Conservation (phyloP, 2,797 vertebrate species). For the Manis javanica region DNA sequence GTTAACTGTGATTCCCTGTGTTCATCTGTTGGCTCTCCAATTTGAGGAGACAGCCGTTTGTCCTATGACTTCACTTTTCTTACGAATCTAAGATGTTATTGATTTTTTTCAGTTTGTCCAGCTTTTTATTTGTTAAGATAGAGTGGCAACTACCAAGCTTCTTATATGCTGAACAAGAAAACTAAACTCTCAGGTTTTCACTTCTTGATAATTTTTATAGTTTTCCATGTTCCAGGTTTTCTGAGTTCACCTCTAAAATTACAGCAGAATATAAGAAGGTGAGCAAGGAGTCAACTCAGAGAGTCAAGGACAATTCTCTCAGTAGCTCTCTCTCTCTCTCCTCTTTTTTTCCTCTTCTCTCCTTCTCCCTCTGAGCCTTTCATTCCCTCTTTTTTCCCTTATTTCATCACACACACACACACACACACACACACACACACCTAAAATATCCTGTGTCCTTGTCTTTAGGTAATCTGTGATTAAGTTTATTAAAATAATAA, state of each 20-base stretch:
- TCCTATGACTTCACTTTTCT: neutral
- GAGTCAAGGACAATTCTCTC: neutral
- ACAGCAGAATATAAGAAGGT: neutral
- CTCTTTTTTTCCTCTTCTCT: too few relatives aligned
- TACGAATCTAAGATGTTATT: neutral
- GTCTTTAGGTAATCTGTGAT: neutral
- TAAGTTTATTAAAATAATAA: conserved; percentile 48
- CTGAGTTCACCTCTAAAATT: neutral
- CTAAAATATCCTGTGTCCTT: neutral
- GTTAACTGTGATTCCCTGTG: neutral
- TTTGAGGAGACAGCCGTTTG: neutral
- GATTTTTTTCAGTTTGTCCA: neutral
- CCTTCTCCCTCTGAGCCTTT: neutral
- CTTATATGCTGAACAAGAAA: neutral
- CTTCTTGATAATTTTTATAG: neutral
- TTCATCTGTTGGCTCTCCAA: neutral
- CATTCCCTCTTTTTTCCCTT: neutral
- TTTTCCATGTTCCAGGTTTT: neutral
- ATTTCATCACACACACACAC: neutral
- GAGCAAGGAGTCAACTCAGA: neutral
- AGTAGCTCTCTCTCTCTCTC: neutral
- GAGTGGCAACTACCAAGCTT: neutral
- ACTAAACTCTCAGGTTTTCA: neutral
- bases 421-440: neutral
- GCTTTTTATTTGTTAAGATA: neutral